phyloP scores from a whole-genome alignment of 2,888 invertebrate species.

The Drosophila paramelanica region DNA sequence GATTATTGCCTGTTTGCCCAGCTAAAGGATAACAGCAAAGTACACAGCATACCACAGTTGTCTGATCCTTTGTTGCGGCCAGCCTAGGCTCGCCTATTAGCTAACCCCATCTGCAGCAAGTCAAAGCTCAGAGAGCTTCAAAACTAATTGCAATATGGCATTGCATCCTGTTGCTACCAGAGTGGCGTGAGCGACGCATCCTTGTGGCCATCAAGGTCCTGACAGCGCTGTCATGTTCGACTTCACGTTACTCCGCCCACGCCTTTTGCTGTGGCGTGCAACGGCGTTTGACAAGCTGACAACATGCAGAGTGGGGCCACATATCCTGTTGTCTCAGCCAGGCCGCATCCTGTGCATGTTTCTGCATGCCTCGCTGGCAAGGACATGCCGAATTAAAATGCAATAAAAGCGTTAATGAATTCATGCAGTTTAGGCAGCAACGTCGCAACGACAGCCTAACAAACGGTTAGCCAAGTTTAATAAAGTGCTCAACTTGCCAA shows the following conservation, averaged over 20 bases:
- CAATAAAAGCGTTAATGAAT: slow-evolving; percentile 78
- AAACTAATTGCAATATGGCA: slow-evolving; percentile 77
- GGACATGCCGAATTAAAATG: slow-evolving; percentile 78
- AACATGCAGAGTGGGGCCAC: slow-evolving; percentile 43
- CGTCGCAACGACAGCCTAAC: slow-evolving; percentile 14
- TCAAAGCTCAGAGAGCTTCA: slow-evolving; percentile 40
- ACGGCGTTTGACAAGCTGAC: slow-evolving; percentile 69
- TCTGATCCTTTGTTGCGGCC: slow-evolving; percentile 44
- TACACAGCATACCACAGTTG: neutral
- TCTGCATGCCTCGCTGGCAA: slow-evolving; percentile 72
- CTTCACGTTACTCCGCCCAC: slow-evolving; percentile 21
- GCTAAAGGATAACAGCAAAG: slow-evolving; percentile 38
- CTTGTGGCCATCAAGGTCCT: slow-evolving; percentile 56
- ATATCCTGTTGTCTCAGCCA: slow-evolving; percentile 16
- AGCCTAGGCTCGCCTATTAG: slow-evolving; percentile 60
- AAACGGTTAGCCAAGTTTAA: slow-evolving; percentile 37
- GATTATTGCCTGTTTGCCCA: slow-evolving; percentile 58
- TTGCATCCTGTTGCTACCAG: slow-evolving; percentile 62
- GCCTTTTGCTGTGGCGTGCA: neutral
- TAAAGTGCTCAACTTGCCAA: slow-evolving; percentile 57
- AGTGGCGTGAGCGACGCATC: slow-evolving; percentile 22
- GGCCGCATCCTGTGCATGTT: slow-evolving; percentile 68
- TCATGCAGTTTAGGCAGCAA: slow-evolving; percentile 53
- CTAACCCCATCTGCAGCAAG: slow-evolving; percentile 60
- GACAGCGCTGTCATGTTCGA: slow-evolving; percentile 65